Evolutionary conservation across 2,113 vertebrate genomes (phyloP), one percentile per base, ranked within the genome.

Genomic region (Notarius lentiginosus): DNA sequence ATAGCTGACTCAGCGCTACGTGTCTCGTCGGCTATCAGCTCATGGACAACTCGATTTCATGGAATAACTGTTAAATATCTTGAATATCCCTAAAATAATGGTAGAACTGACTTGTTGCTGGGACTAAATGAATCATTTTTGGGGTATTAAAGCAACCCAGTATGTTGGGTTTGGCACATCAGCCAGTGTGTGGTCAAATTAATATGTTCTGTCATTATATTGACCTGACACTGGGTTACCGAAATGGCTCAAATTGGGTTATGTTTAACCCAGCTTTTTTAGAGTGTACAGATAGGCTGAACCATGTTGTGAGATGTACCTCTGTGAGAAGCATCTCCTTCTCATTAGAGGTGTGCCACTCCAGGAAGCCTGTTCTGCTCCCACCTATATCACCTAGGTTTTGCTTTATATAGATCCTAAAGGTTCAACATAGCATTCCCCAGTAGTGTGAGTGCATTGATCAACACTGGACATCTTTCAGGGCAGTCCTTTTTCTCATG

Each of bases 401-500:
- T 49, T 2, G 4, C 12, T 63, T 82, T 49, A 12, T 65, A 8
- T 41, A 65, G 58, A 65, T 65, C 65, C 7, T 15, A 22, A 61
- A 24, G 58, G 8, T 34, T 20, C 61, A 81, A 41, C 6, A 49
- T 24, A 3, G 47, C 49, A 77, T 77, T 8, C 41, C 17, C 56
- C 56, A 60, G 17, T 82, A 18, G 18, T 47, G 8, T 47, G 18
- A 41, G 34, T 63, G 27, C 79, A 81, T 6, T 56, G 34, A 7
- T 63, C 60, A 63, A 49, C 60, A 63, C 58, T 63, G 60, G 49
- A 6, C 58, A 82, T 60, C 22, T 81, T 81, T 81, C 10, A 81
- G 30, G 58, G 79, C 18, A 81, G 18, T 41, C 56, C 56, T 63
- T 49, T 10, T 5, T 12, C n/a, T 60, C 49, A 60, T 60, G 24